Evolutionary conservation across 2,888 invertebrate genomes (phyloP).

Genomic region (Craniophora ligustri): DNA sequence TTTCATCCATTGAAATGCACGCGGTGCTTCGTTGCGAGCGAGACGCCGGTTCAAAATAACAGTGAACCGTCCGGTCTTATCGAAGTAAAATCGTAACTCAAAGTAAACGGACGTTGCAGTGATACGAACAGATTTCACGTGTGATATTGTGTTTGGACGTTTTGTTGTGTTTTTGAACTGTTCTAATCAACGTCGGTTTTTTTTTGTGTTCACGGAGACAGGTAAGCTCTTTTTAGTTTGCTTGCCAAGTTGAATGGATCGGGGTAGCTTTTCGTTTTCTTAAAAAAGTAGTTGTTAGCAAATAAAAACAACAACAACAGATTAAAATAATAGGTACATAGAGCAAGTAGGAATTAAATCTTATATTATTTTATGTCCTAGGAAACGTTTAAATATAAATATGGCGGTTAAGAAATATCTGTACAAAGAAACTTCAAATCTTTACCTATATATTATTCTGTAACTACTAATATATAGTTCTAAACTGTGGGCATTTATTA

Average conservation of each 20-base stretch:
- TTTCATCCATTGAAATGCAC: constrained; percentile 88
- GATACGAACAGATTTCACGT: constrained; percentile 65
- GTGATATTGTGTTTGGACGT: constrained; percentile 63
- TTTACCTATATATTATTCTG: not conserved
- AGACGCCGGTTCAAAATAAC: constrained; percentile 81
- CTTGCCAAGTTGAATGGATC: constrained; percentile 16
- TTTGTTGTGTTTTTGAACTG: constrained; percentile 47
- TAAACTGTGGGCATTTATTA: not conserved
- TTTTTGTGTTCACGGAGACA: constrained; percentile 38
- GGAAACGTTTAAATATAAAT: not conserved
- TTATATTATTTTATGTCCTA: no score
- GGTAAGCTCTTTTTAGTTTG: constrained; percentile 43
- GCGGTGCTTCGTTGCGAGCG: constrained; percentile 81
- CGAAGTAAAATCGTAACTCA: constrained; percentile 75
- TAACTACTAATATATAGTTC: not conserved
- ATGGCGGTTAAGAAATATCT: not conserved
- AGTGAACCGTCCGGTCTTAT: constrained; percentile 75
- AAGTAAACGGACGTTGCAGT: constrained; percentile 65
- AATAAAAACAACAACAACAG: no score
- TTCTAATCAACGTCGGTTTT: constrained; percentile 17
- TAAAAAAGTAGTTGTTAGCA: not conserved
- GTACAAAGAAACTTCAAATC: not conserved
- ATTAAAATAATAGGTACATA: no score
- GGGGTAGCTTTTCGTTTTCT: constrained; percentile 1
- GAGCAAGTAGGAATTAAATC: no score